Base-by-base conservation (phyloP, 2,113 vertebrate genomes). In the Oceanodroma tethys region DNA sequence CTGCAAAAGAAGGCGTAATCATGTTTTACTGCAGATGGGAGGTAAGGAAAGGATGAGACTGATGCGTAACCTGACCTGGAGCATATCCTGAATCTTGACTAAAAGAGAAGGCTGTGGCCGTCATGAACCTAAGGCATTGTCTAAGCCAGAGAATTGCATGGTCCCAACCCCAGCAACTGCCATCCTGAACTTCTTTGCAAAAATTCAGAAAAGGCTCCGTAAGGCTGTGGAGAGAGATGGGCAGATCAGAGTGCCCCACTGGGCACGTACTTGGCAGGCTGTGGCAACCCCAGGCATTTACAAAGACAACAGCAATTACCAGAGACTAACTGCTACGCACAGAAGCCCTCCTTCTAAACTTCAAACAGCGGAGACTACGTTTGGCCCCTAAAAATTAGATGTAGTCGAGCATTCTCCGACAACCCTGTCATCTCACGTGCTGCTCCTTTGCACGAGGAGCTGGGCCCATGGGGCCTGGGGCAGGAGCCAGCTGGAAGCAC, bases 131-230 rank as follows among this genome's bases (percentile, higher is more conserved):
- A 36, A 73, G 13, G 8, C 1, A 5, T 48, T 56, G 83, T 30
- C 43, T 40, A 58, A 72, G 40, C 19, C 32, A 60, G 38, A 76
- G 32, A 76, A 59, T 43, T 60, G 18, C 27, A 53, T 4, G 15
- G 36, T 25, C 34, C 19, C 48, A 59, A 16, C 16, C 38, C 38
- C 73, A 52, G n/a, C 0, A 0, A 40, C 23, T 34, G 45, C 16
- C 56, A 45, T 16, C 47, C n/a, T 70, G 30, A 94, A 25, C 18
- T 58, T 36, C 70, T 74, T 40, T 53, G 42, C 27, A 65, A 73
- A 70, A 81, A 52, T 30, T 67, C 67, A 91, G 34, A 60, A 58
- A 58, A 65, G 23, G 3, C 16, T 73, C 74, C 21, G 13, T 8
- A 11, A 63, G 43, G 34, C 20, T 65, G 30, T 34, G 25, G 20